Base-by-base conservation (phyloP, 2,888 invertebrate genomes). In the Salticus scenicus region DNA sequence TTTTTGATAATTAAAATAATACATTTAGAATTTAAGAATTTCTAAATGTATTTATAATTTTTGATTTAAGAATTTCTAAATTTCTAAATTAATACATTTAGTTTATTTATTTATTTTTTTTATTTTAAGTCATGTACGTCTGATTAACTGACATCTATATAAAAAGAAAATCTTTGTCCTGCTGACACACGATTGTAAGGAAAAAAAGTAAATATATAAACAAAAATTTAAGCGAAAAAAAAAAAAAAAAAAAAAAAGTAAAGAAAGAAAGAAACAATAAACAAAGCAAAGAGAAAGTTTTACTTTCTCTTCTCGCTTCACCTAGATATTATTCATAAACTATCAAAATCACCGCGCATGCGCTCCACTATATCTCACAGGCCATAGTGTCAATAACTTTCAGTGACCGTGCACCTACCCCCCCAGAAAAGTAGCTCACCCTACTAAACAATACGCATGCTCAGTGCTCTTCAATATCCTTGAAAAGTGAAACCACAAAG, bases 401-500 rank as follows among this genome's bases (percentile, higher is more conserved):
- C 57, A 8, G 24, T 57, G 57, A 57, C 57, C 57, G n/a, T 17
- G 24, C 42, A 24, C 7, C n/a, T n/a, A n/a, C 20, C 4, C 24
- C 24, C 57, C 57, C 24, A 7, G 24, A 4, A 24, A n/a, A 57
- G 20, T 57, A 24, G 57, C 57, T 24, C 57, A 57, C 57, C 57
- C 57, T 24, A 4, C n/a, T n/a, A 17, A 5, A 1, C 7, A 57
- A 1, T 20, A 24, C 57, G 57, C 57, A 57, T 57, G 57, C 57
- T 12, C 57, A 24, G 24, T 5, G 12, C 24, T 57, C 24, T 24
- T 24, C 24, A 1, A 2, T 24, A 57, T 57, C 57, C 57, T 57
- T 57, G 57, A 24, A 57, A 57, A 57, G 57, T 57, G 24, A 57
- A 57, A 57, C 57, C 57, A 24, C 57, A 57, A 24, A 24, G 57